Evolutionary conservation across 1,140 invertebrate genomes (phyloP), one percentile per base, ranked within the genome.

Genomic region (Tetragonula clypearis): DNA sequence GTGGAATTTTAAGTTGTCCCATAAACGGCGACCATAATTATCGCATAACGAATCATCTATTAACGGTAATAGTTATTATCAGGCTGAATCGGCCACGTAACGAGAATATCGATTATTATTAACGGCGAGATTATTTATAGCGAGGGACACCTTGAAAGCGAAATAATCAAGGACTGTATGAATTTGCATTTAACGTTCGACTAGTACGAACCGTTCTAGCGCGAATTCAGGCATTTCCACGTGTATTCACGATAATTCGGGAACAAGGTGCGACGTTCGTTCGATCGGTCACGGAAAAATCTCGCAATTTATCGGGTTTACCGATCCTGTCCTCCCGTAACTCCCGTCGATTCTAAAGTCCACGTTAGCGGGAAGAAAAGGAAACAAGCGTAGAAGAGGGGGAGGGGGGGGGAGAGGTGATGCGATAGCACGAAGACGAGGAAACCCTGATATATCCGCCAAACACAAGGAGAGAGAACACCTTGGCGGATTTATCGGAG

Each of bases 361-460:
- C 86, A 85, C 86, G 89, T 74, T 56, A 72, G 58, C n/a, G 41
- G 35, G 66, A 62, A 74, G 80, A 49, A 76, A 88, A 83, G 66
- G 78, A 80, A 72, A 77, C 82, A 87, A 41, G 55, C 74, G 74
- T 81, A 84, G 89, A 85, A 91, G 90, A 84, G 41, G 55, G 82
- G 83, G 80, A 75, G 78, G 81, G 1, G 41, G 58, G 82, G 82
- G 80, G 73, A 80, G 81, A 79, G 76, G 73, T 68, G 80, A 76
- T 35, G 66, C 73, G 80, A 79, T 56, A 62, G 56, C 85, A 89
- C 89, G 89, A 88, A 86, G 88, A 78, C 69, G 82, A 87, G 86
- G 88, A 93, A 92, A 91, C 92, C 91, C 92, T 94, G 93, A 94
- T 94, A 94, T 93, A 94, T 94, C 93, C 92, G 90, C 93, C 93